phyloP scores from a whole-genome alignment of 35 echinoderm and acorn worm genomes.

The Ophioderma brevispina region DNA sequence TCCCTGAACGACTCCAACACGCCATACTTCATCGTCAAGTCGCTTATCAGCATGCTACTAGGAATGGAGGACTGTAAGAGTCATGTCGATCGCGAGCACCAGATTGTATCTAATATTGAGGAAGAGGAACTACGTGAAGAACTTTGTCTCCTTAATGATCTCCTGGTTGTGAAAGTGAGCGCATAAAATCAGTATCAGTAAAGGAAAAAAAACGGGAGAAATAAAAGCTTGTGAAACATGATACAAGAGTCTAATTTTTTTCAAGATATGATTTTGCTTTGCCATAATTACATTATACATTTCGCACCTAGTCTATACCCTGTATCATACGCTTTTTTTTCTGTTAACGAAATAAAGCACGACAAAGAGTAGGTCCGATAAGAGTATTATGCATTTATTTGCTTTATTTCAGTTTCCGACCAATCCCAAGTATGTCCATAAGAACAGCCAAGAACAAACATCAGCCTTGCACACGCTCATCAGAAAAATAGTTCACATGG shows the following conservation, averaged over 20 bases:
- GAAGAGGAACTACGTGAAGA: constrained; percentile 76
- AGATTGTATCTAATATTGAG: constrained; percentile 59
- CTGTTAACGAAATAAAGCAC: too few relatives aligned
- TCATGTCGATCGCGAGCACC: constrained; percentile 90
- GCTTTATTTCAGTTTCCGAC: constrained; percentile 76
- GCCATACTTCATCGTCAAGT: constrained; percentile 83
- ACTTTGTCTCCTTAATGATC: constrained; percentile 88
- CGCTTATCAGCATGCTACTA: constrained; percentile 74
- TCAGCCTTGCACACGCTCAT: constrained; percentile 67
- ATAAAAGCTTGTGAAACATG: too few relatives aligned
- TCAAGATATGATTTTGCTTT: too few relatives aligned
- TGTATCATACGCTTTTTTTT: too few relatives aligned
- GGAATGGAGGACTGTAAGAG: constrained; percentile 87
- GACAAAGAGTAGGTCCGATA: too few relatives aligned
- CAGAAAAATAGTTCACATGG: constrained; percentile 81
- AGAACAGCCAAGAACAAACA: constrained; percentile 52
- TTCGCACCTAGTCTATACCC: too few relatives aligned
- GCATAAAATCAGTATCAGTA: too few relatives aligned
- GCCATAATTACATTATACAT: too few relatives aligned
- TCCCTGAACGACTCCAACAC: constrained; percentile 81
- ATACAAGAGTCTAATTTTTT: background rate
- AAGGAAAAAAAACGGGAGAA: too few relatives aligned
- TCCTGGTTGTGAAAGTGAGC: constrained; percentile 90
- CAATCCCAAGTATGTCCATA: constrained; percentile 55
- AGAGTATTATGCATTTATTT: too few relatives aligned